A percentile compares a stretch with the other conserved stretches of the same genome.
Conservation (phyloP, 35 echinoderm and acorn worm genomes). For the Antedon bifida region DNA sequence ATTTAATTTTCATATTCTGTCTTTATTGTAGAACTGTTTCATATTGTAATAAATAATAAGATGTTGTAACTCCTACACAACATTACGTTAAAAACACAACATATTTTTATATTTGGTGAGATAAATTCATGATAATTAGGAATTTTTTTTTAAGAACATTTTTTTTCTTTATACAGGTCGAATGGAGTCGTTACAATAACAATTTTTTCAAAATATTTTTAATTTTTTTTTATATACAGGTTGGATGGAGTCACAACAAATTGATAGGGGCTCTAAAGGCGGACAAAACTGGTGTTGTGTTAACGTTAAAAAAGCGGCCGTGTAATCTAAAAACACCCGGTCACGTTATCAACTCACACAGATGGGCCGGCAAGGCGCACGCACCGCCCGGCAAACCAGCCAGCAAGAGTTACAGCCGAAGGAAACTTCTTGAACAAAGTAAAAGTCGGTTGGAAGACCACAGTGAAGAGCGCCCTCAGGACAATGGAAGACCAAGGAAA, state of each 20-base stretch:
- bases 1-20: no score
- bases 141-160: no score
- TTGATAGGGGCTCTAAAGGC: constrained; percentile 54
- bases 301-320: constrained; percentile 82
- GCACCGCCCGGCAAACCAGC: constrained; percentile 9
- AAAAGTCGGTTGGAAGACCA: not conserved
- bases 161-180: no score
- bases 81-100: no score
- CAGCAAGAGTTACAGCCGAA: constrained; percentile 37
- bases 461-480: not conserved
- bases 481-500: not conserved
- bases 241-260: constrained; percentile 82
- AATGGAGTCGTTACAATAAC: no score
- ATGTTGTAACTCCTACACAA: no score
- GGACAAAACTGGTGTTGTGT: constrained; percentile 37
- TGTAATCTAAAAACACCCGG: constrained; percentile 52
- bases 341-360: constrained; percentile 33
- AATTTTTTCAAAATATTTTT: not conserved
- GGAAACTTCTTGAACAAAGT: constrained; percentile 3
- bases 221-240: constrained; percentile 18
- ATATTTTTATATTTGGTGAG: no score
- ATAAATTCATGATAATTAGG: no score
- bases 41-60: no score
- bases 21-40: no score
- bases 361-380: constrained; percentile 19